These are phyloP conservation scores for Microvelia longipes DNA, from an alignment of 1,140 invertebrate species.

Conservation along the genomic window DNA sequence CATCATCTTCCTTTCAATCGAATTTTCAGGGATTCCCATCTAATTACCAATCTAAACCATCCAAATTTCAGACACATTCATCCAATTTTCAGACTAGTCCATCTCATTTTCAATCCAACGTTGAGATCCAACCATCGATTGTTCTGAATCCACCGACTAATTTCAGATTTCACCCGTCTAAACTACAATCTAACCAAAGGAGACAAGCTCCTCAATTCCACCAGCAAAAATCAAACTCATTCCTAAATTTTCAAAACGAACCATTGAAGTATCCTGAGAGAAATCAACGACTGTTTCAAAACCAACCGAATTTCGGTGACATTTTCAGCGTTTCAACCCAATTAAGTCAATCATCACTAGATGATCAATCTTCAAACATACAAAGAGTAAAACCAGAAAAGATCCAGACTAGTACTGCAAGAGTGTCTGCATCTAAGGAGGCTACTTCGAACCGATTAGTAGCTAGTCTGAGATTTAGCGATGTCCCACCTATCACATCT, in stretches of 20 bases:
- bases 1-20: neutral
- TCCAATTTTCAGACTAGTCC: no score
- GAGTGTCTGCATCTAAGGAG: neutral
- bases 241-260: neutral
- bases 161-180: no score
- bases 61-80: no score
- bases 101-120: no score
- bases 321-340: neutral
- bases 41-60: no score
- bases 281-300: neutral
- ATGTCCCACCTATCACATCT: conserved; percentile 21
- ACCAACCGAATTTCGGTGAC: neutral
- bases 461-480: conserved; percentile 22
- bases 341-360: neutral
- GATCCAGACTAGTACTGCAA: neutral
- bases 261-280: neutral
- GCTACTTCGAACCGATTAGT: conserved; percentile 1
- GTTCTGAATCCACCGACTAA: no score
- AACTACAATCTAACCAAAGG: neutral
- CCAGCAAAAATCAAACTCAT: neutral
- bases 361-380: neutral
- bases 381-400: neutral
- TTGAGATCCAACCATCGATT: no score
- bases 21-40: no score
- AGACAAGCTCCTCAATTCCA: neutral